phyloP scores from a whole-genome alignment of 2,888 invertebrate species.

The Myopa testacea region DNA sequence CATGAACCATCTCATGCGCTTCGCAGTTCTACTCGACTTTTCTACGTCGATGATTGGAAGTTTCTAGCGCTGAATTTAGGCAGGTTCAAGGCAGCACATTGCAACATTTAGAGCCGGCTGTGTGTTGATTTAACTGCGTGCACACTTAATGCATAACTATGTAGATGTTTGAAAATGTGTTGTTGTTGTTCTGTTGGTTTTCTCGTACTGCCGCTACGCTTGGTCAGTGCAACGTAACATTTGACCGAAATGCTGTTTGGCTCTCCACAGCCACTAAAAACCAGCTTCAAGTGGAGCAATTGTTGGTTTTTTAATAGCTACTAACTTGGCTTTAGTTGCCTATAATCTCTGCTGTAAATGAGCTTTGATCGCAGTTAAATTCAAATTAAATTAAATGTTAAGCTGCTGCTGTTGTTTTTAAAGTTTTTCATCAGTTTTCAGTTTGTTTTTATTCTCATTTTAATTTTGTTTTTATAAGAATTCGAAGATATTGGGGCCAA shows the following conservation, averaged over 20 bases:
- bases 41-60: not conserved
- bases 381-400: not conserved
- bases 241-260: constrained; percentile 2
- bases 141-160: not conserved
- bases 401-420: not conserved
- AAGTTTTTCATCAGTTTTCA: not conserved
- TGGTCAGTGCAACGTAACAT: not conserved
- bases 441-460: not conserved
- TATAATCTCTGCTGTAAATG: constrained; percentile 2
- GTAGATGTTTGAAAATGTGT: not conserved
- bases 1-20: no score
- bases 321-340: constrained; percentile 9
- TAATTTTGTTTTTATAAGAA: not conserved
- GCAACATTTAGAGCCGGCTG: constrained; percentile 3
- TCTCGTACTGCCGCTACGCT: no score
- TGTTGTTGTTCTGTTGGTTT: not conserved
- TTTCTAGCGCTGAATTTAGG: not conserved
- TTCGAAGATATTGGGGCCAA: not conserved
- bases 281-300: constrained; percentile 28
- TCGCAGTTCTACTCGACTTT: no score
- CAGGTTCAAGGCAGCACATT: constrained; percentile 39
- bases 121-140: not conserved
- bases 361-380: not conserved
- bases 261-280: not conserved
- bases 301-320: constrained; percentile 8